Evolutionary conservation across 2,797 vertebrate genomes (phyloP), one percentile per base, ranked within the genome.

Genomic region (Pampus argenteus): DNA sequence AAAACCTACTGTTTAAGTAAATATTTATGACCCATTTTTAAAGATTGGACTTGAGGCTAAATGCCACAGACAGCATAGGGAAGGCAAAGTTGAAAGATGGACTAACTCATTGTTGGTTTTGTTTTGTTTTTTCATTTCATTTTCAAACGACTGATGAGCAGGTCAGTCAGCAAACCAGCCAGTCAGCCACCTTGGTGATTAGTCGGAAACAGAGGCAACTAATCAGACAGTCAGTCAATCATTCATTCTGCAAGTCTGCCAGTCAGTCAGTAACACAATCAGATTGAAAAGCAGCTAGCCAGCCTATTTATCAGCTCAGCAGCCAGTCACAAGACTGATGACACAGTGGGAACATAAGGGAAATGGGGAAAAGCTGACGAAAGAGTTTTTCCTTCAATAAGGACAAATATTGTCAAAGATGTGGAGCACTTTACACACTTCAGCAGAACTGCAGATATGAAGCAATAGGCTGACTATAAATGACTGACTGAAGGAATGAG

Each of bases 251-350:
- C 48, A 64, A 10, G 44, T 67, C 60, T 71, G 70, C 64, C 74
- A 75, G 72, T 47, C 65, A 66, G 67, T 49, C 74, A 66, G 52
- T 76, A 78, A 60, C 64, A 78, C 76, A 74, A 55, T 79, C 78
- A 40, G 79, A 81, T 42, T 81, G 75, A 68, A 78, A 70, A 86
- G 76, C 71, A 81, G 77, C 76, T 79, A 71, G 68, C 78, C 72
- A 82, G 78, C 71, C 81, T 78, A 88, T 89, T 88, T 90, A 89
- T 89, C 85, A 89, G 65, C 81, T 78, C 49, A 74, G 76, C 87
- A 86, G 76, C 74, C 60, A 72, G 86, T 87, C 88, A 81, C 64
- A 84, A 77, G 87, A 88, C 76, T 76, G 85, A 90, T 88, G 85
- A 78, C 74, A 82, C 73, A 75, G 78, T 62, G 76, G 83, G 83